Evolutionary conservation across 2,797 vertebrate genomes (phyloP).

Genomic region (Mus spretus): DNA sequence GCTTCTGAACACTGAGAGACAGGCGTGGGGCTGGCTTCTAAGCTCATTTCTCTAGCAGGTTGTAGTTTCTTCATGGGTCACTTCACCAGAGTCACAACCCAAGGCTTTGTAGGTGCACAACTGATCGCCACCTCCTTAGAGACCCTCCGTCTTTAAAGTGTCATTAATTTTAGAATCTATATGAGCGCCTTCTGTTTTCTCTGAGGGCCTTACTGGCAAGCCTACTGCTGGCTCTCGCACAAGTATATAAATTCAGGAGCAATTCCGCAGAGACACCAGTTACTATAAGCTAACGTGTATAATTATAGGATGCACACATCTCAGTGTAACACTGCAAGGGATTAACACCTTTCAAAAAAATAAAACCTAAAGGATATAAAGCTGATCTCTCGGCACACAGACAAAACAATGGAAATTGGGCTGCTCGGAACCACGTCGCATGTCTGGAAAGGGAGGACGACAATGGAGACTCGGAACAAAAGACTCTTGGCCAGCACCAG

Average conservation of each 20-base stretch:
- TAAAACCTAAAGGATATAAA: conserved; percentile 38
- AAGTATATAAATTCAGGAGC: not conserved
- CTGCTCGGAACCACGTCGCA: not conserved
- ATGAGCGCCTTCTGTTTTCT: conserved; percentile 1
- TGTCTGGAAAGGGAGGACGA: conserved; percentile 15
- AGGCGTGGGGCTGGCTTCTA: not conserved
- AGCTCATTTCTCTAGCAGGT: not conserved
- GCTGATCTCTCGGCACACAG: not conserved
- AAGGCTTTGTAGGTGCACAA: not conserved
- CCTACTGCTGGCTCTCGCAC: not conserved
- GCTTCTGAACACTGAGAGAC: not conserved
- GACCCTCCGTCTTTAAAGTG: not conserved
- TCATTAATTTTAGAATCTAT: conserved; percentile 28
- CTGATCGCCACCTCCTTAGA: not conserved
- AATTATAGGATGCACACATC: not conserved
- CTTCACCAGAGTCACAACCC: not conserved
- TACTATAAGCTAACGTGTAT: not conserved
- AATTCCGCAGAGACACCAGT: not conserved
- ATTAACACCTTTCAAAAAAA: conserved; percentile 6
- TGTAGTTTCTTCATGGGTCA: not conserved
- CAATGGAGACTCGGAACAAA: conserved; percentile 58
- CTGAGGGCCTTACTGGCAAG: not conserved
- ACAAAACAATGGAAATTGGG: not conserved
- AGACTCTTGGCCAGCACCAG: not conserved
- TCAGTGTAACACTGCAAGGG: not conserved